phyloP scores from a whole-genome alignment of 2,888 invertebrate species.

The Platerodrilus igneus region DNA sequence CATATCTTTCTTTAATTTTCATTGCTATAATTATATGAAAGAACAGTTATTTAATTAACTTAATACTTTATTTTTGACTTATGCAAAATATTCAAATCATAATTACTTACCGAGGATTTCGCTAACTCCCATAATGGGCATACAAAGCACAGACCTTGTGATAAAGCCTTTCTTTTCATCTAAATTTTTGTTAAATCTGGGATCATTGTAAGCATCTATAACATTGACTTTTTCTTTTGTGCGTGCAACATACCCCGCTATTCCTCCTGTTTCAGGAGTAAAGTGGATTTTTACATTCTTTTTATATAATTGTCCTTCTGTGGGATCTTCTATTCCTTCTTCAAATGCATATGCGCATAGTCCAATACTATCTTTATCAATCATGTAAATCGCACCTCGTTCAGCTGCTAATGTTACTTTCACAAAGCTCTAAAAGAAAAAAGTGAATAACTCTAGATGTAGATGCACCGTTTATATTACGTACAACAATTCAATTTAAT shows the following conservation, averaged over 20 bases:
- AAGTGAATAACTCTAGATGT: too few relatives aligned
- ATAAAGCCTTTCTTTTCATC: constrained; percentile 55
- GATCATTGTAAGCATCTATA: constrained; percentile 54
- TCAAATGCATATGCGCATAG: constrained; percentile 57
- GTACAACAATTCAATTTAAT: too few relatives aligned
- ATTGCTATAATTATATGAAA: too few relatives aligned
- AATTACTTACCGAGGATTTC: constrained; percentile 50
- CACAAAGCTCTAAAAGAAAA: constrained; percentile 50
- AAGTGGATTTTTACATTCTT: constrained; percentile 54
- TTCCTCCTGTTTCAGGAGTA: constrained; percentile 49
- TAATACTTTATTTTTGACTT: too few relatives aligned
- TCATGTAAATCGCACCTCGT: constrained; percentile 55
- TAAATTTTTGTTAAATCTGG: constrained; percentile 52
- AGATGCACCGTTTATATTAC: too few relatives aligned
- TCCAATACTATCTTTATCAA: constrained; percentile 50
- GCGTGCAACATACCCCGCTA: constrained; percentile 53
- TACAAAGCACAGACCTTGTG: constrained; percentile 53
- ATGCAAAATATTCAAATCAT: too few relatives aligned
- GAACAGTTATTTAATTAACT: too few relatives aligned
- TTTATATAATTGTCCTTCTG: constrained; percentile 47
- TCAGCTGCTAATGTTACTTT: constrained; percentile 56
- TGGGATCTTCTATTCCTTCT: constrained; percentile 49
- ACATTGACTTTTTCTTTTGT: constrained; percentile 52
- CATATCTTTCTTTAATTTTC: too few relatives aligned
- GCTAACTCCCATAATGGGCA: constrained; percentile 52